Conservation (phyloP, 2,888 invertebrate genomes). For the Phoronis australis region DNA sequence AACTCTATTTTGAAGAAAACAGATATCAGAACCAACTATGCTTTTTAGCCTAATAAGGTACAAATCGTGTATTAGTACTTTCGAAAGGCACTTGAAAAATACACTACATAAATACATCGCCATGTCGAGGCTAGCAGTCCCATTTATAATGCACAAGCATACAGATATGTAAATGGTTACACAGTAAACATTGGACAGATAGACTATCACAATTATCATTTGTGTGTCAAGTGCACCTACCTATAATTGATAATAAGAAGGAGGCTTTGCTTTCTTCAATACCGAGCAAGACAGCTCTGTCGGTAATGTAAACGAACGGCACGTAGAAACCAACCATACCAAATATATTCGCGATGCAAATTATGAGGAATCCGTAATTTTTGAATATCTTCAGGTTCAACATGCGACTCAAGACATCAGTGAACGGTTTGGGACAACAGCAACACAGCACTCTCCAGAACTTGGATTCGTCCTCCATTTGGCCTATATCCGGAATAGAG, state of each 20-base stretch:
- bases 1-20: no score
- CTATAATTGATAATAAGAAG: conserved; percentile 53
- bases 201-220: no score
- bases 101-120: no score
- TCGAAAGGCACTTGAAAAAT: no score
- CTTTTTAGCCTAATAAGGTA: no score
- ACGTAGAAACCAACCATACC: conserved; percentile 45
- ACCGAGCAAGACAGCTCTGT: conserved; percentile 25
- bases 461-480: conserved; percentile 18
- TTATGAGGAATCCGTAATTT: conserved; percentile 70
- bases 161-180: no score
- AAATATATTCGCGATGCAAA: conserved; percentile 72
- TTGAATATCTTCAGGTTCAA: conserved; percentile 81
- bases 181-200: no score
- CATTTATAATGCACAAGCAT: no score
- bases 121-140: no score
- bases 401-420: conserved; percentile 69
- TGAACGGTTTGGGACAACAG: conserved; percentile 48
- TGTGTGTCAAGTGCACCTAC: conserved; percentile 34
- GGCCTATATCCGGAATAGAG: conserved; percentile 64
- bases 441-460: conserved; percentile 20
- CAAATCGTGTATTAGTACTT: no score
- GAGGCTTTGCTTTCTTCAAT: conserved; percentile 54
- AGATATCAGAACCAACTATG: no score
- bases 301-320: conserved; percentile 44